Evolutionary conservation across 2,797 vertebrate genomes (phyloP).

Genomic region (Hydrophis major): DNA sequence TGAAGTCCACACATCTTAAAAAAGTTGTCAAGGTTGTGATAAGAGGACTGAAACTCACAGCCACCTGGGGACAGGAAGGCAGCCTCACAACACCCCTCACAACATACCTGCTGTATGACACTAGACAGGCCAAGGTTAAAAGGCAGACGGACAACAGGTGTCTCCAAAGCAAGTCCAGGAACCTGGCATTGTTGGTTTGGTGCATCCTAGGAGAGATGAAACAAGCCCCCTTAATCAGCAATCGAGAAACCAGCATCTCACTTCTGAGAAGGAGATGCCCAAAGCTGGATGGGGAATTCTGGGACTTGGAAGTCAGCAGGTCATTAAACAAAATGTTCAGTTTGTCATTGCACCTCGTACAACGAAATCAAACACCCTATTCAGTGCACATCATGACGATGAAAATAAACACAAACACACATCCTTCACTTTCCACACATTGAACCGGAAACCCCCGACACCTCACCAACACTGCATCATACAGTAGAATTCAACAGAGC

Average conservation of each 20-base stretch:
- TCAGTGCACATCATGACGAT: too few species aligned
- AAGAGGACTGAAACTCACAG: neutral
- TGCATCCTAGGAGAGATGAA: slow-evolving; percentile 87
- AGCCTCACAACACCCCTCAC: neutral
- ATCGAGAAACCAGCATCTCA: neutral
- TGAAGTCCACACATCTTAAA: neutral
- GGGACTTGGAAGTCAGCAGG: neutral
- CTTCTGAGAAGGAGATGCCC: neutral
- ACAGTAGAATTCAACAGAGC: too few species aligned
- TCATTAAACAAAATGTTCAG: too few species aligned
- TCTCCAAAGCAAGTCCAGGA: slow-evolving; percentile 96
- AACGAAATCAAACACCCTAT: too few species aligned
- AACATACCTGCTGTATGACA: slow-evolving; percentile 95
- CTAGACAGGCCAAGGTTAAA: slow-evolving; percentile 85
- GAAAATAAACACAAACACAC: too few species aligned
- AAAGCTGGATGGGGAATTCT: neutral
- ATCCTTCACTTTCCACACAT: too few species aligned
- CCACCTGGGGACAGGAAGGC: too few species aligned
- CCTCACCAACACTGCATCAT: too few species aligned
- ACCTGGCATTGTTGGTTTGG: slow-evolving; percentile 98
- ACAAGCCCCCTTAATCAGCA: neutral
- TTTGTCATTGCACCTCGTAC: too few species aligned
- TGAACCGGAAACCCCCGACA: too few species aligned
- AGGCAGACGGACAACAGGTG: slow-evolving; percentile 90
- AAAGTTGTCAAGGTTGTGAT: neutral